Base-by-base conservation (phyloP, 2,888 invertebrate species). In the Neoaliturus tenellus region DNA sequence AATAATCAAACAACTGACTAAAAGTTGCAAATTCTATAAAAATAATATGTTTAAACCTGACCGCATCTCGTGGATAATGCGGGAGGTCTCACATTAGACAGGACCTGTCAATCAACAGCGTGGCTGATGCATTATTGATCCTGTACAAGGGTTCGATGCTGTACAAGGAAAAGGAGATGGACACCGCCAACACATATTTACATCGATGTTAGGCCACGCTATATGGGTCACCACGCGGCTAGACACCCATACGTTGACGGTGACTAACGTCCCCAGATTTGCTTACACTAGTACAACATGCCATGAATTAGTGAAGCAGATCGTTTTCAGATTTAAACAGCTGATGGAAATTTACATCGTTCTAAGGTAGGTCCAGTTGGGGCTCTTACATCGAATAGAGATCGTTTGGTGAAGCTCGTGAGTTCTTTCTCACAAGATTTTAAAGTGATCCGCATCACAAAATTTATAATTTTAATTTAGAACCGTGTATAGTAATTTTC, bases 81-180 rank as follows among this genome's bases (percentile, higher is more conserved):
- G 20, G 51, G 20, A 23, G 51, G 51, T 51, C 51, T 23, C 5
- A 20, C 51, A 23, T 51, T 23, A 23, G 51, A 51, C 51, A 23
- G 10, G 51, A 51, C 20, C 51, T 31, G 62, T 62, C 62, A 28
- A 31, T 62, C 62, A 4, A 23, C 51, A 31, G 14, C 28, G 28
- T 31, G 23, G 62, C 62, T 62, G 62, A 62, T 62, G 17, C 31
- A 62, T 62, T 62, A 62, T 62, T 62, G 31, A 62, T 31, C 25
- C 14, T 14, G 8, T 62, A 62, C 62, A 62, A 31, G 62, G 31
- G 62, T 62, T 62, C 14, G 62, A 23, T 28, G 4, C 62, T 62
- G 62, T 62, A 62, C 28, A 62, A 28, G 62, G 62, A 51, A 51
- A 51, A 28, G 28, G 62, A 31, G 62, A 62, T 62, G 62, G 8